Evolutionary conservation across 2,797 vertebrate genomes (phyloP), one percentile per base, ranked within the genome.

Genomic region (Labeo calbasu): DNA sequence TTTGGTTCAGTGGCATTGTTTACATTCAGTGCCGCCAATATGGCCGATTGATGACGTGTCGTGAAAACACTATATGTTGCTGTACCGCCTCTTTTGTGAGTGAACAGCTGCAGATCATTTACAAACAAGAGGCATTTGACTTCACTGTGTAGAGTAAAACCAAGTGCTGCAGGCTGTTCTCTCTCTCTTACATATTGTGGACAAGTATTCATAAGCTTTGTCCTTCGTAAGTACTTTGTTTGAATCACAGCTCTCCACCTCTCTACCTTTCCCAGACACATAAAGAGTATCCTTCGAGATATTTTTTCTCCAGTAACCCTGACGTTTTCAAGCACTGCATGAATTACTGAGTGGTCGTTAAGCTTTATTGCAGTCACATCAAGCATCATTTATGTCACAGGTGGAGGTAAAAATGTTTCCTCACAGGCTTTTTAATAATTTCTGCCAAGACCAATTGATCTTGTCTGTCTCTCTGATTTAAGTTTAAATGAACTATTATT

Each of bases 321-420:
- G 23, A 70, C 40, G 40, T 59, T 71, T 55, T 71, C 21, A 61
- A 61, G 19, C 28, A 7, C 36, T 61, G 36, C 15, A 46, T 61
- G 28, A 71, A 71, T 79, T 81, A 81, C 59, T 84, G 55, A 84
- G 66, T 23, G 76, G 21, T 84, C 53, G 1, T 70, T 84, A 70
- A 17, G 8, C 59, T 83, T 77, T 83, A 83, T 71, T 40, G 76
- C 82, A 51, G 9, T 43, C 66, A 57, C 75, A 79, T 79, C 55
- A 72, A 23, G 21, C 19, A 40, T 50, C 53, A 25, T 76, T 69
- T 28, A 48, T 77, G 51, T 59, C 75, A 79, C 40, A 71, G 75
- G 32, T 66, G 6, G 43, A 61, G 40, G 57, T 15, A 32, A 51
- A 40, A 77, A 21, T 2, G 25, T 71, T 57, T 59, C 25, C 43